These are phyloP conservation scores for Neodiprion fabricii DNA, from an alignment of 1,140 invertebrate genomes.

Conservation along the genomic window DNA sequence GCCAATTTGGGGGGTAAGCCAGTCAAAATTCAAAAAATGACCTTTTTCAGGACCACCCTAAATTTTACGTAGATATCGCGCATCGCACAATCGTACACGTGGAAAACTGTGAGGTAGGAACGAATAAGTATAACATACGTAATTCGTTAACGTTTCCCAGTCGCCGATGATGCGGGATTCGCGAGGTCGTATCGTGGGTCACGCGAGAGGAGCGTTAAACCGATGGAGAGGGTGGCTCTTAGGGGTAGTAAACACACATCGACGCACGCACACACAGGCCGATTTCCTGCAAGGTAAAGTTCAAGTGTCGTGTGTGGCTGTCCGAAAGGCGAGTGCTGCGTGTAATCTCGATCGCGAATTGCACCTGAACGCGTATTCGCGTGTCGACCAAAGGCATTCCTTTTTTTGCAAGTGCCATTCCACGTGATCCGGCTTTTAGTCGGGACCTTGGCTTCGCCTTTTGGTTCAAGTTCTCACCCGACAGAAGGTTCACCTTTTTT, in stretches of 20 bases:
- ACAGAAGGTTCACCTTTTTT: too few species aligned
- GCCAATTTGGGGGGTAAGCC: too few species aligned
- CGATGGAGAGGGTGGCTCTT: constrained; percentile 13
- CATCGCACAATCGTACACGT: too few species aligned
- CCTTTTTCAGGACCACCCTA: too few species aligned
- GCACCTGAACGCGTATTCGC: not conserved
- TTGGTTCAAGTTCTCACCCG: too few species aligned
- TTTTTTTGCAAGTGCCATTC: not conserved
- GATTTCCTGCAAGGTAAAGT: not conserved
- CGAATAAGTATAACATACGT: too few species aligned
- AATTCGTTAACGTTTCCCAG: not conserved
- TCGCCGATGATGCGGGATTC: not conserved
- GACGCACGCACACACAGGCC: not conserved
- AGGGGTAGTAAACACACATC: not conserved
- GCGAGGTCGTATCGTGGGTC: constrained; percentile 15
- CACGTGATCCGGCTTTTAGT: too few species aligned
- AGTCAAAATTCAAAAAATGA: too few species aligned
- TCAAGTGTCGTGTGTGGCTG: not conserved
- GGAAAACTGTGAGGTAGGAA: too few species aligned
- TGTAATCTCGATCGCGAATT: not conserved
- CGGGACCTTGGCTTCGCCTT: too few species aligned
- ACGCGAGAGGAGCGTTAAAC: constrained; percentile 31
- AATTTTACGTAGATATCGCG: too few species aligned
- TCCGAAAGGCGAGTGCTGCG: not conserved
- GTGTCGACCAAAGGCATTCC: not conserved